Evolutionary conservation across 2,113 vertebrate genomes (phyloP).

Genomic region (Nannospalax galili): DNA sequence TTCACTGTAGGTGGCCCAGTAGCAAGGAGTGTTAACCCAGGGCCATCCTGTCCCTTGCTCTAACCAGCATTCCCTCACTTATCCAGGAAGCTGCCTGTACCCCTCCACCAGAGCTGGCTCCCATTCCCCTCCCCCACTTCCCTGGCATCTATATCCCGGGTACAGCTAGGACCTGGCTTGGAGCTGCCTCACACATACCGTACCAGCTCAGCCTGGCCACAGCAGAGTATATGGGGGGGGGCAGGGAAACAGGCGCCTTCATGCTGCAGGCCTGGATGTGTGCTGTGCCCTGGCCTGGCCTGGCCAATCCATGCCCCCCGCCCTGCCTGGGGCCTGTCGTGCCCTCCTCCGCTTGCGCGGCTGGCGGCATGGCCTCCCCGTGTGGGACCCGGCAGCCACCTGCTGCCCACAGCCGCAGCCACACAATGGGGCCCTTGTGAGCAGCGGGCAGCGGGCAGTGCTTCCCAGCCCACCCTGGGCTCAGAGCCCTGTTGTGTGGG

Average conservation of each 20-base stretch:
- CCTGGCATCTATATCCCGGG: background rate
- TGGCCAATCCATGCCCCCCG: background rate
- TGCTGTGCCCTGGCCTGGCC: background rate
- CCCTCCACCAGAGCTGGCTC: background rate
- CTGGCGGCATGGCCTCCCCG: constrained; percentile 76
- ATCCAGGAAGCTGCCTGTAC: constrained; percentile 65
- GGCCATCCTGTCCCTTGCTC: background rate
- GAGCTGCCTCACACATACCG: background rate
- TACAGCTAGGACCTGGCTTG: background rate
- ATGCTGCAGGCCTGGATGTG: background rate
- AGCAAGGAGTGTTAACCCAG: background rate
- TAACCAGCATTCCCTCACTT: background rate
- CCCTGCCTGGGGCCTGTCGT: constrained; percentile 51
- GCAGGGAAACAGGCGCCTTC: constrained; percentile 48
- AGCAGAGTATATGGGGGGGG: background rate
- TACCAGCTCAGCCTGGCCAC: background rate
- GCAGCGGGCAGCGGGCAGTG: constrained; percentile 15
- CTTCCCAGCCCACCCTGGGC: constrained; percentile 60
- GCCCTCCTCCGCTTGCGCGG: constrained; percentile 77
- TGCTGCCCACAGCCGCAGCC: constrained; percentile 77
- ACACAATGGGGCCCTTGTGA: constrained; percentile 78
- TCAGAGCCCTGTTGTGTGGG: constrained; percentile 66
- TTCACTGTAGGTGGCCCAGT: fast-evolving
- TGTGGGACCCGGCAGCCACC: constrained; percentile 77
- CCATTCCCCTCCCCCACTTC: background rate